These are phyloP conservation scores for Phalloptychus januarius DNA, from an alignment of 2,797 vertebrate species.

Conservation along the genomic window DNA sequence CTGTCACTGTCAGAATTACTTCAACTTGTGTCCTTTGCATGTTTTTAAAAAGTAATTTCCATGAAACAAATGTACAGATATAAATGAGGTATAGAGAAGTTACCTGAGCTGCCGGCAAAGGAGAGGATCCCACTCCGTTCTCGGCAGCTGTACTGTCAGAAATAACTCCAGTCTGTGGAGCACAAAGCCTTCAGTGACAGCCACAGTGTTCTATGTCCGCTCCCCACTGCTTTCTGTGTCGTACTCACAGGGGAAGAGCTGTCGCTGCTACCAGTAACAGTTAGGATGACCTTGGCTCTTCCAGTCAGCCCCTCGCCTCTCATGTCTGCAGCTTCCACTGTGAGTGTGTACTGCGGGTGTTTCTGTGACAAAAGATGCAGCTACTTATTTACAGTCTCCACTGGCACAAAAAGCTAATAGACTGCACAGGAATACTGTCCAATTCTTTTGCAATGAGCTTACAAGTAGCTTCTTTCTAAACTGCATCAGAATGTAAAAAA, in stretches of 20 bases:
- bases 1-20: conserved; percentile 81
- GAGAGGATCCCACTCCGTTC: too few species aligned
- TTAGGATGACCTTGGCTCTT: not conserved
- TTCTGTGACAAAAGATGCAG: not conserved
- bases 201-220: not conserved
- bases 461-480: not conserved
- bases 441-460: not conserved
- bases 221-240: not conserved
- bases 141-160: too few species aligned
- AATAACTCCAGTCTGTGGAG: not conserved
- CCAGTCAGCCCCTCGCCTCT: not conserved
- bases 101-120: too few species aligned
- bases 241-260: not conserved
- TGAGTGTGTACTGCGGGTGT: not conserved
- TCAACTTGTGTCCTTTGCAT: conserved; percentile 31
- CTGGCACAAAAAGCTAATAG: not conserved
- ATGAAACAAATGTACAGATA: too few species aligned
- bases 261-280: not conserved
- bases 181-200: not conserved
- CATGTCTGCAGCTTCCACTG: not conserved
- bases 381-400: not conserved
- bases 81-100: too few species aligned
- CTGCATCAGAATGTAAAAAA: not conserved
- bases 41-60: too few species aligned
- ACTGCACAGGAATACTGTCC: not conserved